Evolutionary conservation across 64 coral and sea anemone genomes (phyloP).

Genomic region (Stichodactyla mertensii): DNA sequence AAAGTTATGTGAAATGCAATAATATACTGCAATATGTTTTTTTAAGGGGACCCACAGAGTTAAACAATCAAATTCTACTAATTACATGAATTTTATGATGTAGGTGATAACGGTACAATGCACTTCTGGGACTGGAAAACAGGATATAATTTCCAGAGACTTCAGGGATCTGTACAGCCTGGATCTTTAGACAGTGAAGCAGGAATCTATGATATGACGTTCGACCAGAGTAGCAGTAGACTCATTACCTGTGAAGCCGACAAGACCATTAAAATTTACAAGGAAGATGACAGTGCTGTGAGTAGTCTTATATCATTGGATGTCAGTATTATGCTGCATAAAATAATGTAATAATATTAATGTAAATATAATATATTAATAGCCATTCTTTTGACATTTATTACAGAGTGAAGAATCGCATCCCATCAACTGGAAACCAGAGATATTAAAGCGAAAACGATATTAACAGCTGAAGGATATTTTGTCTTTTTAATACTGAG

Average conservation of each 20-base stretch:
- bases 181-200: slow-evolving; percentile 97
- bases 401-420: slow-evolving; percentile 91
- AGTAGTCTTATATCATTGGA: slow-evolving; percentile 1
- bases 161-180: slow-evolving; percentile 77
- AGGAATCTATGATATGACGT: slow-evolving; percentile 92
- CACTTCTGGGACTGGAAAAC: slow-evolving; percentile 99
- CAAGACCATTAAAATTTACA: slow-evolving; percentile 98
- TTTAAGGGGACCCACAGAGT: too few species aligned
- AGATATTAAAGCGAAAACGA: slow-evolving; percentile 93
- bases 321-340: too few species aligned
- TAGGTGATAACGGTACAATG: slow-evolving; percentile 98
- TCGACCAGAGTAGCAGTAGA: slow-evolving; percentile 88
- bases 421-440: slow-evolving; percentile 91
- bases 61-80: too few species aligned
- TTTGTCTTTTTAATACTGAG: too few species aligned
- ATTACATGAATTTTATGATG: neutral
- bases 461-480: slow-evolving; percentile 34
- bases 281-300: slow-evolving; percentile 94
- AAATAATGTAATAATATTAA: too few species aligned
- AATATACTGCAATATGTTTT: too few species aligned
- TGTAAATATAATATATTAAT: neutral
- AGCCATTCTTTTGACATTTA: neutral
- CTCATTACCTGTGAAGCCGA: slow-evolving; percentile 97
- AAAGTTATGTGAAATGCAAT: too few species aligned
- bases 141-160: slow-evolving; percentile 95